phyloP scores from a whole-genome alignment of 2,113 vertebrate species.

The Ploceus nigricollis region DNA sequence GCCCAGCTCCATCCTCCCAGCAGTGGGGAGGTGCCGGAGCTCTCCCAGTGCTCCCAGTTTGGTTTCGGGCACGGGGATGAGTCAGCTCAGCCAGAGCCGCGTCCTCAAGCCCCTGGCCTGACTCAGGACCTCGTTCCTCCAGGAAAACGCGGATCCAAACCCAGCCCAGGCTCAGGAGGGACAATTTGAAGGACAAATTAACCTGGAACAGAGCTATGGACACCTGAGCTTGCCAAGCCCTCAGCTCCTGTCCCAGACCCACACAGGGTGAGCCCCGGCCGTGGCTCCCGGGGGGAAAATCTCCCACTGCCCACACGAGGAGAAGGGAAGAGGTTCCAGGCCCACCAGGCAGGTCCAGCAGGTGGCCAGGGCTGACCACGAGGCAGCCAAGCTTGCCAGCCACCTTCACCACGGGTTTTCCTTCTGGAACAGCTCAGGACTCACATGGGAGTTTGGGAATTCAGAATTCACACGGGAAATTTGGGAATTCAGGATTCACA shows the following conservation, averaged over 20 bases:
- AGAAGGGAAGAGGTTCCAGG: rapidly evolving
- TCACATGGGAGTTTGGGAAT: background rate
- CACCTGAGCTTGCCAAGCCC: background rate
- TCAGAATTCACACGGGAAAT: no score
- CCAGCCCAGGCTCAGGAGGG: background rate
- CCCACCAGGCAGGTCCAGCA: background rate
- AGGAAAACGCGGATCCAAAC: background rate
- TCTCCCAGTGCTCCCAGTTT: background rate
- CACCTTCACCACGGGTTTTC: rapidly evolving
- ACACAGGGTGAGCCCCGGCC: rapidly evolving
- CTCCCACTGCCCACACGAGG: background rate
- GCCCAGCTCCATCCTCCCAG: background rate
- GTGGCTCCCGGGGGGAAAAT: background rate
- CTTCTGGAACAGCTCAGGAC: rapidly evolving
- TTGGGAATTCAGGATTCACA: no score
- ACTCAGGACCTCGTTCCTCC: background rate
- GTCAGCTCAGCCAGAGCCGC: background rate
- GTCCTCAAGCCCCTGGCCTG: background rate
- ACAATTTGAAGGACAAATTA: background rate
- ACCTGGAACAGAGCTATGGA: rapidly evolving
- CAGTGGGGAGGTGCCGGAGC: background rate
- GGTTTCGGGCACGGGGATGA: background rate
- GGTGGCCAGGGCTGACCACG: background rate
- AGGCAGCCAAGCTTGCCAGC: background rate
- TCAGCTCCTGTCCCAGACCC: background rate